Evolutionary conservation across 2,113 vertebrate genomes (phyloP).

Genomic region (Bothrops jararaca): DNA sequence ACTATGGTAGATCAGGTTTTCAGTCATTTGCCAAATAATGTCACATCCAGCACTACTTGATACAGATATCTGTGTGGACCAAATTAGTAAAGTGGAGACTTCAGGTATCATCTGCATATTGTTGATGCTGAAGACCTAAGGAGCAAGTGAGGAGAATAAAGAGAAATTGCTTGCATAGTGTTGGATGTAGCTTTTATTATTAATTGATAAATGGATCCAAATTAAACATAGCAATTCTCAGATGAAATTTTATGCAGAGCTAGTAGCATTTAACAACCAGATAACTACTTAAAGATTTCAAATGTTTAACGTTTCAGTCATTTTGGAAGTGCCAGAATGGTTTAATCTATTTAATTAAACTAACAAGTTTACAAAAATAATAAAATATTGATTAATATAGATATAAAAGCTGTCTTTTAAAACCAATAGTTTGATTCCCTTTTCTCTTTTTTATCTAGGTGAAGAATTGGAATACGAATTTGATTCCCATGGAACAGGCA

Average conservation of each 20-base stretch:
- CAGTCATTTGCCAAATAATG: background rate
- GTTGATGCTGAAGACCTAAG: background rate
- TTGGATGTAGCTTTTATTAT: background rate
- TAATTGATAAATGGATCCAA: background rate
- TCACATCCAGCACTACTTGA: background rate
- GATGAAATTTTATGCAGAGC: background rate
- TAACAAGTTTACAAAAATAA: background rate
- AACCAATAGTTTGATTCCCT: background rate
- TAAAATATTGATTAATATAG: background rate
- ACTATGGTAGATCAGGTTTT: background rate
- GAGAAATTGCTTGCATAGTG: background rate
- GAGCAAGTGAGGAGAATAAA: background rate
- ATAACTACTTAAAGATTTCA: background rate
- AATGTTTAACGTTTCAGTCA: background rate
- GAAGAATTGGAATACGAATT: conserved; percentile 97
- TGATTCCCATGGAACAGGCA: conserved; percentile 88
- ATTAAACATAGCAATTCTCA: background rate
- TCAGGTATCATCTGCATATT: background rate
- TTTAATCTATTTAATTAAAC: background rate
- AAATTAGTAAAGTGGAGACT: background rate
- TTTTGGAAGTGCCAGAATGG: background rate
- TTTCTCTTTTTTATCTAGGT: conserved; percentile 69
- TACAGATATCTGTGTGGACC: background rate
- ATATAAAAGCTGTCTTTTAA: background rate
- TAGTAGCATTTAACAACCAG: background rate